Conservation (phyloP, 2,888 invertebrate species). For the Synanthedon andrenaeformis region DNA sequence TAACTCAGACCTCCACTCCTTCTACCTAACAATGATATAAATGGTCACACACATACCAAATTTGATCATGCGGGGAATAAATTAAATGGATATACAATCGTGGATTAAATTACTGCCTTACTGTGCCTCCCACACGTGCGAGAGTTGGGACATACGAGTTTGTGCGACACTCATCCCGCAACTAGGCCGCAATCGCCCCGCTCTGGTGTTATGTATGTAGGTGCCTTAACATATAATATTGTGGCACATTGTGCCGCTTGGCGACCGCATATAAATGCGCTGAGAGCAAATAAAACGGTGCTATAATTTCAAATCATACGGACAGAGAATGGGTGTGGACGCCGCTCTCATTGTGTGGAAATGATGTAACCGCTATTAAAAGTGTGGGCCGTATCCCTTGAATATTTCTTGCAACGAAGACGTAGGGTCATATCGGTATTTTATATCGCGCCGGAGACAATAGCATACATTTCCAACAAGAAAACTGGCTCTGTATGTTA, state of each 20-base stretch:
- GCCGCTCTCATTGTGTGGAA: constrained; percentile 71
- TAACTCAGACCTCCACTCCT: constrained; percentile 32
- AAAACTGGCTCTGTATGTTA: constrained; percentile 54
- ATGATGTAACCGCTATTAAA: constrained; percentile 71
- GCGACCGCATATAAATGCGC: constrained; percentile 67
- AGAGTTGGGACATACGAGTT: constrained; percentile 37
- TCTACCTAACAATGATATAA: constrained; percentile 41
- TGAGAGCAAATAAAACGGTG: constrained; percentile 70
- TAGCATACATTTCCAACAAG: constrained; percentile 63
- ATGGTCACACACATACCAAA: constrained; percentile 60
- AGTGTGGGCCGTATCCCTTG: constrained; percentile 70
- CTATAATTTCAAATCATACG: constrained; percentile 72
- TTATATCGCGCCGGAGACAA: constrained; percentile 67
- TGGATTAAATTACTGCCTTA: constrained; percentile 66
- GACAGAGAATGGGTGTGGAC: constrained; percentile 72
- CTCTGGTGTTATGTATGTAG: constrained; percentile 36
- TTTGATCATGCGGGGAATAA: constrained; percentile 65
- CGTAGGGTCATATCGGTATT: constrained; percentile 69
- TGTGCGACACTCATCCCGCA: constrained; percentile 48
- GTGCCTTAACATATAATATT: constrained; percentile 60
- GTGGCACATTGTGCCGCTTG: constrained; percentile 60
- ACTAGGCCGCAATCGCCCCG: constrained; percentile 14
- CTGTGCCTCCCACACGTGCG: constrained; percentile 58
- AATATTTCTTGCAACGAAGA: constrained; percentile 70
- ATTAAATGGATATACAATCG: constrained; percentile 67